These are phyloP conservation scores for Formica selysi DNA, from an alignment of 1,140 invertebrate genomes.

Conservation along the genomic window DNA sequence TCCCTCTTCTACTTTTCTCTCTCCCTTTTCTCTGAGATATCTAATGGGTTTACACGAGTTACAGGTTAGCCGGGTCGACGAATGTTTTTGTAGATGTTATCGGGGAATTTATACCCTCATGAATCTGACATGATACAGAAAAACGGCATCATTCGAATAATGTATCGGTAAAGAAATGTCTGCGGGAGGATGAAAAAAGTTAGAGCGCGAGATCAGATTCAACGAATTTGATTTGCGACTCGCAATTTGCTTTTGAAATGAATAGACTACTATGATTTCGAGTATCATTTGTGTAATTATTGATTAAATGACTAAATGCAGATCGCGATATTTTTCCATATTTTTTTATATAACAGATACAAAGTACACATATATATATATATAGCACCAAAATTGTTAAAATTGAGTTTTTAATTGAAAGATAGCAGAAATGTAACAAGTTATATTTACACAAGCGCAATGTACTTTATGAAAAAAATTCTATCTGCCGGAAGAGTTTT, in stretches of 20 bases:
- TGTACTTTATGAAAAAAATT: slow-evolving; percentile 21
- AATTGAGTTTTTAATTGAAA: slow-evolving; percentile 24
- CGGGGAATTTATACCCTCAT: slow-evolving; percentile 47
- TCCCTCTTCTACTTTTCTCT: background rate
- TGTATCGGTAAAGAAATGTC: slow-evolving; percentile 2
- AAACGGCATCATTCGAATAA: slow-evolving; percentile 20
- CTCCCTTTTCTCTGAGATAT: background rate
- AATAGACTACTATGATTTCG: background rate
- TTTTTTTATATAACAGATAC: background rate
- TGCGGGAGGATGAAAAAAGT: slow-evolving; percentile 14
- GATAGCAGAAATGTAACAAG: background rate
- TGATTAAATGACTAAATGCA: background rate
- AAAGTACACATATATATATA: too few relatives aligned
- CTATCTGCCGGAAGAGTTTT: background rate
- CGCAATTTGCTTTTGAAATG: slow-evolving; percentile 16
- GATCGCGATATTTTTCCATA: background rate
- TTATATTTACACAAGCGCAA: background rate
- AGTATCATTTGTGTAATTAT: slow-evolving; percentile 6
- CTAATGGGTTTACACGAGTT: slow-evolving; percentile 34
- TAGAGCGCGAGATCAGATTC: slow-evolving; percentile 22
- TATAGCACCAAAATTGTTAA: background rate
- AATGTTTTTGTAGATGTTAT: slow-evolving; percentile 57
- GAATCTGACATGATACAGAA: slow-evolving; percentile 52
- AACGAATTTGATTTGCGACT: slow-evolving; percentile 3
- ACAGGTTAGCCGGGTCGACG: slow-evolving; percentile 31